Evolutionary conservation across 2,797 vertebrate species (phyloP).

Genomic region (Enteromius anoplus): DNA sequence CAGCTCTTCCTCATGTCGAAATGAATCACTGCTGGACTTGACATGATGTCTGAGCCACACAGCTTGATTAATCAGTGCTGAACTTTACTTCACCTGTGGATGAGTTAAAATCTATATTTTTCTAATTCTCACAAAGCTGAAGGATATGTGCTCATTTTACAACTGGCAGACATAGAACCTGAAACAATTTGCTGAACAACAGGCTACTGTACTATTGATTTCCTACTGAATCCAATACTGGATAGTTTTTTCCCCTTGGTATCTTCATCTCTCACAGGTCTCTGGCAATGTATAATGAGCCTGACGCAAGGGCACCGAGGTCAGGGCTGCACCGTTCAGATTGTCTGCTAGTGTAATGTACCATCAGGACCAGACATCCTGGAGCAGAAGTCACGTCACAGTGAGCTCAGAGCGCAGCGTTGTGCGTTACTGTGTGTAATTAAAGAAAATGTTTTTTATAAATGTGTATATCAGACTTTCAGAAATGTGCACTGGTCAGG

Average conservation of each 20-base stretch:
- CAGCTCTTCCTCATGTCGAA: not conserved
- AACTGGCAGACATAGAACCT: not conserved
- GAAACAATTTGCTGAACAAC: constrained; percentile 2
- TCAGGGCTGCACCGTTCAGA: constrained; percentile 1
- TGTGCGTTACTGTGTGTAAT: not conserved
- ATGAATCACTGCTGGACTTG: constrained; percentile 27
- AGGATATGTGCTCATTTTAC: not conserved
- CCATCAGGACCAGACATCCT: constrained; percentile 32
- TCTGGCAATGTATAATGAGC: constrained; percentile 23
- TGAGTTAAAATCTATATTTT: not conserved
- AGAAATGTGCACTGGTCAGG: not conserved
- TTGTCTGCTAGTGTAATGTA: constrained; percentile 12
- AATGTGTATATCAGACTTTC: not conserved
- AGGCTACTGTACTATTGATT: constrained; percentile 38
- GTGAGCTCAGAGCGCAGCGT: constrained; percentile 2
- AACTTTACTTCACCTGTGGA: constrained; percentile 13
- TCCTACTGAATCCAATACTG: constrained; percentile 29
- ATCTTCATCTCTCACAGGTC: constrained; percentile 5
- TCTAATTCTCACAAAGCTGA: not conserved
- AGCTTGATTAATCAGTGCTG: not conserved
- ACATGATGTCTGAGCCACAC: not conserved
- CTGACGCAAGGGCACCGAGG: constrained; percentile 12
- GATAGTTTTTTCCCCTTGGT: not conserved
- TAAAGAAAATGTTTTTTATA: not conserved
- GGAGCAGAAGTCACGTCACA: constrained; percentile 22